Percentiles rank a stretch among this genome's conserved stretches.
Conservation (phyloP, 2,797 vertebrate genomes). For the Arctocebus calabarensis region DNA sequence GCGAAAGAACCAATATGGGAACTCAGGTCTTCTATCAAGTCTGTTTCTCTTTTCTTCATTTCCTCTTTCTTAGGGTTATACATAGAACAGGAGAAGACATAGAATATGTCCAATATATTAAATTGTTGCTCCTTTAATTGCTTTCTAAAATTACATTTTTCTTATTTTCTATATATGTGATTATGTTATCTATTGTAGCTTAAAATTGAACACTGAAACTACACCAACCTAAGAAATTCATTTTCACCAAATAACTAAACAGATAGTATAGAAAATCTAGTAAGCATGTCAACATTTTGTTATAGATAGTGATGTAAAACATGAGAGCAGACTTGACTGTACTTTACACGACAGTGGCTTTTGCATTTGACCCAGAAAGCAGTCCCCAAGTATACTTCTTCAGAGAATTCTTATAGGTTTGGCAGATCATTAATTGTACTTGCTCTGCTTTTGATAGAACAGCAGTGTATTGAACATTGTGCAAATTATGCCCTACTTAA, state of each 20-base stretch:
- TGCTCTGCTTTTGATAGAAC: constrained; percentile 40
- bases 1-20: neutral
- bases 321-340: neutral
- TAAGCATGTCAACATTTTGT: constrained; percentile 4
- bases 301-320: neutral
- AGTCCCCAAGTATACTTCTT: neutral
- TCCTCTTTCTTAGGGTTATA: neutral
- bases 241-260: constrained; percentile 18
- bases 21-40: neutral
- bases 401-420: neutral
- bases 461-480: neutral
- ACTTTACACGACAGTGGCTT: neutral
- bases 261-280: neutral
- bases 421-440: constrained; percentile 1
- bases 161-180: neutral
- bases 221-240: neutral
- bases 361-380: constrained; percentile 38
- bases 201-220: neutral
- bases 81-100: neutral
- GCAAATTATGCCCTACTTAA: constrained; percentile 19
- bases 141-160: constrained; percentile 42
- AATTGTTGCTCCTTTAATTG: neutral
- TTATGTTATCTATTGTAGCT: neutral
- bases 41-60: neutral
- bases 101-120: neutral